These are phyloP conservation scores for Palythoa grandis DNA, from an alignment of 92 coral and sea anemone species.

Conservation along the genomic window DNA sequence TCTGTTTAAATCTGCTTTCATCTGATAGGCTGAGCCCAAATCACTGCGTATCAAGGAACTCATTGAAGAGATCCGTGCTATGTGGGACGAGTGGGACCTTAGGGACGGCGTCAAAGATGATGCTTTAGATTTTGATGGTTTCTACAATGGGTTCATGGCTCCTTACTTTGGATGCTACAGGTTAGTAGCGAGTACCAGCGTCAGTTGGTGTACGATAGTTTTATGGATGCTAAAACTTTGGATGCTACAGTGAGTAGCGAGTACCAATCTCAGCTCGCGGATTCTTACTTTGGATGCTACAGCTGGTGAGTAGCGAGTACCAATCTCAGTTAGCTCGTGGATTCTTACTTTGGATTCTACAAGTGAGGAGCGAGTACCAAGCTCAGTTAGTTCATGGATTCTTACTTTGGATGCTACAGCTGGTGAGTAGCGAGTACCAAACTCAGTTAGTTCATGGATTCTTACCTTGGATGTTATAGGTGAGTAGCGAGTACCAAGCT, in stretches of 20 bases:
- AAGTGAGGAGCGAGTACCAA: background rate
- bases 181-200: background rate
- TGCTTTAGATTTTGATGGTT: slow-evolving; percentile 61
- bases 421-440: background rate
- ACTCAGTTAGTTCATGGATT: background rate
- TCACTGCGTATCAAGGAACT: slow-evolving; percentile 47
- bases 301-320: too few relatives aligned
- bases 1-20: too few relatives aligned
- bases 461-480: too few relatives aligned
- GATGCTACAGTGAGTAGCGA: too few relatives aligned
- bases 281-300: too few relatives aligned
- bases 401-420: slow-evolving; percentile 73
- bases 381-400: slow-evolving; percentile 58
- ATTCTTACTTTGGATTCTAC: slow-evolving; percentile 73
- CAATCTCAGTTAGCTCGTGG: slow-evolving; percentile 42
- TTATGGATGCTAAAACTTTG: too few relatives aligned
- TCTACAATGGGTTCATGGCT: slow-evolving; percentile 78
- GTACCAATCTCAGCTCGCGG: too few relatives aligned
- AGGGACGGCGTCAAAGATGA: slow-evolving; percentile 54
- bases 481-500: too few relatives aligned
- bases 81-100: slow-evolving; percentile 84
- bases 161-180: slow-evolving; percentile 74
- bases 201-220: too few relatives aligned
- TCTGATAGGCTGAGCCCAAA: slow-evolving; percentile 42
- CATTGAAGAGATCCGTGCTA: slow-evolving; percentile 62